Conservation (phyloP, 2,797 vertebrate species). For the Harpagifer antarcticus region DNA sequence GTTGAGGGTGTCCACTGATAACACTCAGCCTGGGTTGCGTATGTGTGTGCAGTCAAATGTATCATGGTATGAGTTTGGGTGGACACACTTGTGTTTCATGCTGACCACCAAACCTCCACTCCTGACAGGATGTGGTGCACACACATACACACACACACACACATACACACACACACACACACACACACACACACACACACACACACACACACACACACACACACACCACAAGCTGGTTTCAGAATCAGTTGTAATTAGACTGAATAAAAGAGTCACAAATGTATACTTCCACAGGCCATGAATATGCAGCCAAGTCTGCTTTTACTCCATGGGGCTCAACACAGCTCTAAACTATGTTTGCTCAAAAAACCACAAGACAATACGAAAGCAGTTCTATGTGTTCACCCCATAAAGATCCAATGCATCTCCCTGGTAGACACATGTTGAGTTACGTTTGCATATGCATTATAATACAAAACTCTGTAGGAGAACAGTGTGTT, state of each 20-base stretch:
- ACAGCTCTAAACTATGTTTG: slow-evolving; percentile 58
- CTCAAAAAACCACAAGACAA: slow-evolving; percentile 48
- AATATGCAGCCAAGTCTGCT: slow-evolving; percentile 57
- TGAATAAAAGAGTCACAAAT: slow-evolving; percentile 25
- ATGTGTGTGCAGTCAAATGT: slow-evolving; percentile 39
- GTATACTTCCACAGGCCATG: slow-evolving; percentile 35
- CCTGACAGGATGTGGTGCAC: slow-evolving; percentile 79
- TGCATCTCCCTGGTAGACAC: slow-evolving; percentile 11
- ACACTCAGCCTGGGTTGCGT: slow-evolving; percentile 7
- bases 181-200: slow-evolving; percentile 26
- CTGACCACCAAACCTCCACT: slow-evolving; percentile 54
- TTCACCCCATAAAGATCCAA: slow-evolving; percentile 27
- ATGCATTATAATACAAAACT: slow-evolving; percentile 26
- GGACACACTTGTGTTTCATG: slow-evolving; percentile 55
- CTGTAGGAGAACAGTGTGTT: slow-evolving; percentile 27
- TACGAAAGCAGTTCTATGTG: slow-evolving; percentile 33
- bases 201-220: slow-evolving; percentile 18
- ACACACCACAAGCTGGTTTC: slow-evolving; percentile 21
- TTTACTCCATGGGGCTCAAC: slow-evolving; percentile 43
- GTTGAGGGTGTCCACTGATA: slow-evolving; percentile 46
- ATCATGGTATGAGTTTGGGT: slow-evolving; percentile 36
- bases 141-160: slow-evolving; percentile 5
- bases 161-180: slow-evolving; percentile 26
- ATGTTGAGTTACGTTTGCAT: slow-evolving; percentile 41
- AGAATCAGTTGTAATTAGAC: slow-evolving; percentile 50